These are phyloP conservation scores for Motacilla alba DNA, from an alignment of 2,113 vertebrate species.

Conservation along the genomic window DNA sequence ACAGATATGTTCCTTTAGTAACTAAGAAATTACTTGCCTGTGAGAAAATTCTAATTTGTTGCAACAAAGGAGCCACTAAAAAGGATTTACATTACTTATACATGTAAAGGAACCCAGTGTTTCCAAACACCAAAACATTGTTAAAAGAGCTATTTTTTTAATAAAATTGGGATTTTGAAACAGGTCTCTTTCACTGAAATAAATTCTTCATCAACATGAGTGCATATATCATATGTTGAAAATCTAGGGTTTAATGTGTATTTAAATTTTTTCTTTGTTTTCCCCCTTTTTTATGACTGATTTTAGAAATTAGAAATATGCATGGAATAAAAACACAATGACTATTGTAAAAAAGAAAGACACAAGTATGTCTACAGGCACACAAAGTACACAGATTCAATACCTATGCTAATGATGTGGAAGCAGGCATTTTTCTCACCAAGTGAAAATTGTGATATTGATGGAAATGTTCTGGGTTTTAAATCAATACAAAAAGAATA, in stretches of 20 bases:
- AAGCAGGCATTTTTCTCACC: not conserved
- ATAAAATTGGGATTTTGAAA: not conserved
- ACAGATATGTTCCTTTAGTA: not conserved
- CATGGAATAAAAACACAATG: not conserved
- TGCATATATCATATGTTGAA: not conserved
- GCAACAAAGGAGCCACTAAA: not conserved
- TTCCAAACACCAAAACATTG: not conserved
- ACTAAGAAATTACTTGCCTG: not conserved
- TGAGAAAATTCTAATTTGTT: not conserved
- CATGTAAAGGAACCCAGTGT: not conserved
- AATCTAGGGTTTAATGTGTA: not conserved
- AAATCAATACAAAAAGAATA: not conserved
- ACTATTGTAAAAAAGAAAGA: not conserved
- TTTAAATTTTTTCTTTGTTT: fast-evolving
- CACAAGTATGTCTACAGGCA: not conserved
- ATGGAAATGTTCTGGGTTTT: not conserved
- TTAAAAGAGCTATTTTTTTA: not conserved
- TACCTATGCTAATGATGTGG: not conserved
- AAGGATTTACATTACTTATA: not conserved
- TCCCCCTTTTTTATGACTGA: not conserved
- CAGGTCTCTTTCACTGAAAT: not conserved
- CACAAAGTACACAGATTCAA: not conserved
- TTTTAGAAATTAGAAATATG: not conserved
- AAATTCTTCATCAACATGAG: not conserved
- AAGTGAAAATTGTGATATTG: not conserved